Evolutionary conservation across 2,797 vertebrate species (phyloP).

Genomic region (Discoglossus pictus): DNA sequence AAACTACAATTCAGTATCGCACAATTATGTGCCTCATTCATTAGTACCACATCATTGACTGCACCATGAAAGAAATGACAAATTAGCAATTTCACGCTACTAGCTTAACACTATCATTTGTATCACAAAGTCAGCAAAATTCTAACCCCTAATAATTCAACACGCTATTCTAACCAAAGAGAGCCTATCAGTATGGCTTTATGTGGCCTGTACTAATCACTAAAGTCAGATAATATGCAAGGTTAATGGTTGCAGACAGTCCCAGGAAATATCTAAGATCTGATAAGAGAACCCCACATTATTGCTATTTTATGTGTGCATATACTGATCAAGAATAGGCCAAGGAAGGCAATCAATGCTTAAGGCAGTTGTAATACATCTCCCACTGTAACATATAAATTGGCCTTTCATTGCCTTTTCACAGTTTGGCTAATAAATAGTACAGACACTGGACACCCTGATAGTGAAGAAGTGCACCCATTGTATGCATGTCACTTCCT

Average conservation of each 20-base stretch:
- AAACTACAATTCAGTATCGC: conserved; percentile 53
- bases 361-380: conserved; percentile 73
- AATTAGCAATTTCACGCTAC: conserved; percentile 73
- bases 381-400: conserved; percentile 76
- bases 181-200: conserved; percentile 75
- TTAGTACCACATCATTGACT: conserved; percentile 70
- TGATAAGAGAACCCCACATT: conserved; percentile 82
- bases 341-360: conserved; percentile 76
- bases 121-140: conserved; percentile 83
- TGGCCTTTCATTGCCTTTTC: conserved; percentile 84
- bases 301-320: conserved; percentile 65
- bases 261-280: conserved; percentile 83
- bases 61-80: conserved; percentile 79
- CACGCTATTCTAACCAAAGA: conserved; percentile 66
- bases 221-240: conserved; percentile 84
- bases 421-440: conserved; percentile 84
- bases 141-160: conserved; percentile 74
- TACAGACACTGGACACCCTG: conserved; percentile 68
- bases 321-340: conserved; percentile 70
- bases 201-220: conserved; percentile 85
- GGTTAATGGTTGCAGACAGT: conserved; percentile 90
- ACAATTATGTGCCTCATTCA: conserved; percentile 64
- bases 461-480: conserved; percentile 77
- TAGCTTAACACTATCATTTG: conserved; percentile 77
- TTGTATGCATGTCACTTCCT: conserved; percentile 78